phyloP scores from a whole-genome alignment of 2,797 vertebrate genomes.

The Tarsius wallacei region DNA sequence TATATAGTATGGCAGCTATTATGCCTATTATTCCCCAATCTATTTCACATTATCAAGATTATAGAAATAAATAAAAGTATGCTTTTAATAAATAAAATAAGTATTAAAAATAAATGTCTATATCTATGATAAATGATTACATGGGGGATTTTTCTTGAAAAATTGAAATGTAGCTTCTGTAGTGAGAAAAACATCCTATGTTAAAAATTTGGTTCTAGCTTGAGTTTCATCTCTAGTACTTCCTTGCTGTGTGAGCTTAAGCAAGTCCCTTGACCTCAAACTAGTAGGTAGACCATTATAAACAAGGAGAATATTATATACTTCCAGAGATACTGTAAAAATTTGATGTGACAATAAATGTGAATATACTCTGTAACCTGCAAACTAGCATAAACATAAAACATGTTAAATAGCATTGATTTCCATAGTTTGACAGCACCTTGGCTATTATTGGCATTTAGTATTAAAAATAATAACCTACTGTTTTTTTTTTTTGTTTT shows the following conservation, averaged over 20 bases:
- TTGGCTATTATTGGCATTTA: not conserved
- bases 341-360: conserved; percentile 32
- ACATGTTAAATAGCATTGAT: not conserved
- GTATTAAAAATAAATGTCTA: not conserved
- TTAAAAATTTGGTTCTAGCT: conserved; percentile 38
- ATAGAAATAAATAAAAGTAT: conserved; percentile 27
- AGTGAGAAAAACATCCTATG: not conserved
- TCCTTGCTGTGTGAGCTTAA: not conserved
- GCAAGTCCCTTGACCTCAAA: not conserved
- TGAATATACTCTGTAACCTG: conserved; percentile 25
- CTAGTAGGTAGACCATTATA: not conserved
- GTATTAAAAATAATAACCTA: conserved; percentile 40
- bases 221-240: not conserved
- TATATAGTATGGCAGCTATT: not conserved
- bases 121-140: not conserved
- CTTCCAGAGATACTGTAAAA: conserved; percentile 8
- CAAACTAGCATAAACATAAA: conserved; percentile 39
- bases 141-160: not conserved
- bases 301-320: not conserved
- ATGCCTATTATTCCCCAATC: not conserved
- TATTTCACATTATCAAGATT: conserved; percentile 24
- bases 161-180: conserved; percentile 8
- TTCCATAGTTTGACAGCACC: conserved; percentile 11
- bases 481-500: too few relatives aligned
- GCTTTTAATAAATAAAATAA: not conserved